phyloP scores from a whole-genome alignment of 1,140 invertebrate species.

The Cylas formicarius region DNA sequence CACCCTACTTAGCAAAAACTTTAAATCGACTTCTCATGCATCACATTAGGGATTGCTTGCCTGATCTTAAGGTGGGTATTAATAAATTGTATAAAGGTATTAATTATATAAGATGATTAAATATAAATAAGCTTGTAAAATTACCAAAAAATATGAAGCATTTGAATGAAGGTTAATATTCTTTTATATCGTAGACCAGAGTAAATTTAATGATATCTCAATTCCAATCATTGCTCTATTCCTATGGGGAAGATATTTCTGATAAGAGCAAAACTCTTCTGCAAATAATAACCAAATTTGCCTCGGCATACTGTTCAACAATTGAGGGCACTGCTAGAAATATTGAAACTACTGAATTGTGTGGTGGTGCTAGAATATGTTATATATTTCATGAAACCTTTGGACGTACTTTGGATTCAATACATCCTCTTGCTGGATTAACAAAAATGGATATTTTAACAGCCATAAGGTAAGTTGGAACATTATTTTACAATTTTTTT shows the following conservation, averaged over 20 bases:
- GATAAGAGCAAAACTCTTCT: constrained; percentile 94
- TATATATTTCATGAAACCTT: constrained; percentile 99
- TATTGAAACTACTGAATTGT: constrained; percentile 96
- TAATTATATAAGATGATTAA: too few species aligned
- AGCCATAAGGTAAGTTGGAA: constrained; percentile 63
- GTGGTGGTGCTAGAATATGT: constrained; percentile 96
- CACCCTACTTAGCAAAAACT: constrained; percentile 94
- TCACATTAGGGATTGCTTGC: constrained; percentile 96
- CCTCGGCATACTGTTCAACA: constrained; percentile 94
- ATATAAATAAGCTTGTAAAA: too few species aligned
- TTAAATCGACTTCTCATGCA: constrained; percentile 97
- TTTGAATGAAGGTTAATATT: too few species aligned
- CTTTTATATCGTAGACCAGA: constrained; percentile 61
- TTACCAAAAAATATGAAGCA: too few species aligned
- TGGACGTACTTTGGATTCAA: constrained; percentile 82
- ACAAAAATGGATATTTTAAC: constrained; percentile 94
- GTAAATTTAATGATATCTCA: constrained; percentile 97
- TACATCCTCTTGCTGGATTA: constrained; percentile 88
- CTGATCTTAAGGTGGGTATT: constrained; percentile 80
- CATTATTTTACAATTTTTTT: too few species aligned
- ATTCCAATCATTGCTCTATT: constrained; percentile 90
- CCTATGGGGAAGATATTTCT: constrained; percentile 94
- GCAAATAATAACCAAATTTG: constrained; percentile 99
- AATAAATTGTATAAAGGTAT: constrained; percentile 12
- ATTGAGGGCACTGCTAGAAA: constrained; percentile 96